Conservation (phyloP, 2,888 invertebrate genomes). For the Philonicus albiceps region DNA sequence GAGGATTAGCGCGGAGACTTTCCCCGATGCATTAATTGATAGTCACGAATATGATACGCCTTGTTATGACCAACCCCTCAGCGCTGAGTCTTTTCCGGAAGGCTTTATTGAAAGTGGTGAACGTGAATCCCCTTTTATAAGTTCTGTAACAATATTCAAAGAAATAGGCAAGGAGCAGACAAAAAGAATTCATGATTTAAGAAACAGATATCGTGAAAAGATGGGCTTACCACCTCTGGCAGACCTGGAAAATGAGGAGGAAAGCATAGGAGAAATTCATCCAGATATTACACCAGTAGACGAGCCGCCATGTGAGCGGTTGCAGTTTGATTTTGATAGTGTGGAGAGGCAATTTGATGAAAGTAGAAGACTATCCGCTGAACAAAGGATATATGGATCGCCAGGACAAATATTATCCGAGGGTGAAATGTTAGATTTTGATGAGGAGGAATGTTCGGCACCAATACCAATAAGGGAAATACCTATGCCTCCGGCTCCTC, state of each 20-base stretch:
- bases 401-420: neutral
- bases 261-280: neutral
- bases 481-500: neutral
- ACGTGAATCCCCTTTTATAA: neutral
- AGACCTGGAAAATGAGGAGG: neutral
- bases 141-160: neutral
- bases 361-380: neutral
- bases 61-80: neutral
- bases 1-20: neutral
- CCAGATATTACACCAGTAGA: neutral
- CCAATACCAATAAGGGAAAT: neutral
- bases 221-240: neutral
- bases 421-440: neutral
- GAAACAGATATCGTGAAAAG: neutral
- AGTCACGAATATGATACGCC: neutral
- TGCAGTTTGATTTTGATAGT: neutral
- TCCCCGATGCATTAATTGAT: neutral
- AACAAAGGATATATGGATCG: neutral
- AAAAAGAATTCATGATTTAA: neutral
- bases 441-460: neutral
- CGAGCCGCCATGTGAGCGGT: neutral
- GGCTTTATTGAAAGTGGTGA: neutral
- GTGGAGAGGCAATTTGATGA: neutral
- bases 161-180: neutral
- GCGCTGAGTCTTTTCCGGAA: neutral